phyloP scores from a whole-genome alignment of 2,888 invertebrate genomes.

The Sturmia bella region DNA sequence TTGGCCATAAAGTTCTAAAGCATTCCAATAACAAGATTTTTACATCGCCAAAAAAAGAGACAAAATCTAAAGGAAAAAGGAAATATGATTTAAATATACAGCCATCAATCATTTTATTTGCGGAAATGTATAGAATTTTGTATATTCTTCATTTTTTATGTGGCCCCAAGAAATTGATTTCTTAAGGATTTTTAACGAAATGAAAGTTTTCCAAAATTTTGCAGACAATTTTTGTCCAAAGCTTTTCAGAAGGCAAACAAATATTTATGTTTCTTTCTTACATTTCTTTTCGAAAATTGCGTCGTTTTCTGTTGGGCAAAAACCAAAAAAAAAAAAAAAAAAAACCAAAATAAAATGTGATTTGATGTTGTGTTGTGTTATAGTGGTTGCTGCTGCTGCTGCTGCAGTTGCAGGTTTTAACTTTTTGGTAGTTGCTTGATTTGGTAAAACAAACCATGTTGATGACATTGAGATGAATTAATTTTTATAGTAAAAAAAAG shows the following conservation, averaged over 20 bases:
- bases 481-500: constrained; percentile 38
- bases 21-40: no score
- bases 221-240: constrained; percentile 42
- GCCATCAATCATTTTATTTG: not conserved
- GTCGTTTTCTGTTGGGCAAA: not conserved
- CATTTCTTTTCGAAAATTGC: not conserved
- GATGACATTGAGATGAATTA: constrained; percentile 68
- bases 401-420: constrained; percentile 52
- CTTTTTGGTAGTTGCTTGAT: constrained; percentile 60
- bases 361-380: constrained; percentile 31
- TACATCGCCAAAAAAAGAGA: no score
- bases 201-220: constrained; percentile 10
- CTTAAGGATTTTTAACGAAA: constrained; percentile 34
- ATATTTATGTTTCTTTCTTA: not conserved
- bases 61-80: not conserved
- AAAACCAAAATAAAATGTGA: constrained; percentile 39
- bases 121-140: not conserved
- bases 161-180: not conserved
- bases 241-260: constrained; percentile 23
- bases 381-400: constrained; percentile 37
- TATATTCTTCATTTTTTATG: not conserved
- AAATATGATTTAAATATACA: not conserved
- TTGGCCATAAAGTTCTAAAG: constrained; percentile 1
- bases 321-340: no score
- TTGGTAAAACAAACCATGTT: constrained; percentile 65